These are phyloP conservation scores for Genyomyrus donnyi DNA, from an alignment of 2,113 vertebrate genomes.

Conservation along the genomic window DNA sequence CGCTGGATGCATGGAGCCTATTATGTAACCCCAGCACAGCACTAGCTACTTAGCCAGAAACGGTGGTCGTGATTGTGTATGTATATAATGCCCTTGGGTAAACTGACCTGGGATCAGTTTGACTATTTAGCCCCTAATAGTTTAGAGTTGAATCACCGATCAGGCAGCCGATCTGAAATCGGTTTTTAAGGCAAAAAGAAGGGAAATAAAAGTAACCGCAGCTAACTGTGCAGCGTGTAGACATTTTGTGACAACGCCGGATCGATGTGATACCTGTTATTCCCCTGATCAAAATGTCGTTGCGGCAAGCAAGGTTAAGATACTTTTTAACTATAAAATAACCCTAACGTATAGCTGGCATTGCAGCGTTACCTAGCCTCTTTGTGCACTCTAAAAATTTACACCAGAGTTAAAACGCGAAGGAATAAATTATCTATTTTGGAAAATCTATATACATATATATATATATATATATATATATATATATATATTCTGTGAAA, in stretches of 20 bases:
- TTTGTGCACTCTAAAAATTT: not conserved
- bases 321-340: not conserved
- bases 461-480: not conserved
- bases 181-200: not conserved
- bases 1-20: not conserved
- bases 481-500: not conserved
- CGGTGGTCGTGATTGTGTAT: slow-evolving; percentile 5
- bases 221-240: slow-evolving; percentile 12
- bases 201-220: not conserved
- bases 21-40: slow-evolving; percentile 11
- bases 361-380: not conserved
- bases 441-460: not conserved
- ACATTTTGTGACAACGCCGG: slow-evolving; percentile 22
- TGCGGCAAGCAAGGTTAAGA: not conserved
- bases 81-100: not conserved
- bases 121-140: not conserved
- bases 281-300: slow-evolving; percentile 16
- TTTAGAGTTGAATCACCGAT: not conserved
- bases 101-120: slow-evolving; percentile 6
- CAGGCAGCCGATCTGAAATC: not conserved
- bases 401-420: not conserved
- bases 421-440: not conserved
- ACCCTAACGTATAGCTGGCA: not conserved
- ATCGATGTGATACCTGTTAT: slow-evolving; percentile 16
- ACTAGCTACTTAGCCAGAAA: not conserved